Percentiles rank a stretch among this genome's conserved stretches.
Conservation (phyloP, 2,888 invertebrate genomes). For the Corbicula japonica region DNA sequence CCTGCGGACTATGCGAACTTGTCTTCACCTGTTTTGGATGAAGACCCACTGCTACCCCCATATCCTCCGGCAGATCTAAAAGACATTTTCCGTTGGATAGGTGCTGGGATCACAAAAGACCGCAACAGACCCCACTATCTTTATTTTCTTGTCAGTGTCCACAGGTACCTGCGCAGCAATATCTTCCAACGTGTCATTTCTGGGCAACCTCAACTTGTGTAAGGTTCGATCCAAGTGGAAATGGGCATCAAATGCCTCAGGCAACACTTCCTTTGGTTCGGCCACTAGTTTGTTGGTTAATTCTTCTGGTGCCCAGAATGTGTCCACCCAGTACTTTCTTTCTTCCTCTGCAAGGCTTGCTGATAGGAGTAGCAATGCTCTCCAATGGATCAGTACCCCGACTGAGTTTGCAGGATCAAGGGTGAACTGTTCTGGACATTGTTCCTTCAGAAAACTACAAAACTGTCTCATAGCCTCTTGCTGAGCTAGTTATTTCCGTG, state of each 20-base stretch:
- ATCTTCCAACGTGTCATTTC: background rate
- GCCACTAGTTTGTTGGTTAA: background rate
- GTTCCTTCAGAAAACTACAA: background rate
- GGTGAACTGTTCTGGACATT: background rate
- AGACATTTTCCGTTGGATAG: slow-evolving; percentile 4
- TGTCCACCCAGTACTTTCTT: slow-evolving; percentile 8
- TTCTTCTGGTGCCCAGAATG: background rate
- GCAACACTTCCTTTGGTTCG: background rate
- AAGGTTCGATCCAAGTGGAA: slow-evolving; percentile 33
- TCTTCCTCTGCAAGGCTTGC: slow-evolving; percentile 4
- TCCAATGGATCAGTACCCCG: background rate
- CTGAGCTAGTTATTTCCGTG: background rate
- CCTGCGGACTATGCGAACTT: background rate
- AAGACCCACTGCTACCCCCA: slow-evolving; percentile 4
- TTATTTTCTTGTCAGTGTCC: background rate
- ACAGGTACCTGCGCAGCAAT: background rate
- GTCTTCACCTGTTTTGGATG: slow-evolving; percentile 26
- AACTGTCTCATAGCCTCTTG: background rate
- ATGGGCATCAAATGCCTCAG: slow-evolving; percentile 30
- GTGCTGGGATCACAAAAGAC: slow-evolving; percentile 34
- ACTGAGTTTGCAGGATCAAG: background rate
- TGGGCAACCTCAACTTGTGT: background rate
- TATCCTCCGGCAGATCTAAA: slow-evolving; percentile 4
- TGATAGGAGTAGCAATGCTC: background rate
- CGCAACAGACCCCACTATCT: background rate